Base-by-base conservation (phyloP, 2,113 vertebrate genomes). In the Podarcis muralis region DNA sequence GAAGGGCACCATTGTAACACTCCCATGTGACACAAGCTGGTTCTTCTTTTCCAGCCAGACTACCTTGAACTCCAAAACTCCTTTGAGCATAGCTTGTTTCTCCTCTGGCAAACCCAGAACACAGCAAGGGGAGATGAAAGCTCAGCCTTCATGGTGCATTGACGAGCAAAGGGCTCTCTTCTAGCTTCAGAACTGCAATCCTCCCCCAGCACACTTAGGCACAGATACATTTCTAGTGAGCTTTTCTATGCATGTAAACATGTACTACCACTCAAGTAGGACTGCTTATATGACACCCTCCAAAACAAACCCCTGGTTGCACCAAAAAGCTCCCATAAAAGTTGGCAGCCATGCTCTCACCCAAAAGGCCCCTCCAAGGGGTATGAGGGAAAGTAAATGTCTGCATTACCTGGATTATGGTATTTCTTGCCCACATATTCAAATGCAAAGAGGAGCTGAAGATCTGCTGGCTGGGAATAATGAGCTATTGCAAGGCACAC, bases 401-500 rank as follows among this genome's bases (percentile, higher is more conserved):
- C 20, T 8, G 90, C 88, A 92, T 91, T 97, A 99, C 99, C 98
- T 97, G 98, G 96, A 96, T 98, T 97, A 94, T 98, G 97, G 96
- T 98, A 99, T 87, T 97, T 97, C 91, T 97, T 97, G 82, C 98
- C 97, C 92, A 98, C 98, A 93, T 98, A 99, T 95, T 99, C 99
- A 96, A 99, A 99, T 13, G 99, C 99, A 97, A 99, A 99, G 86
- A 99, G 97, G 87, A 99, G 98, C 93, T 99, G 98, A 87, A 98
- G 97, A 96, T 99, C 99, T 0, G 99, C 98, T 89, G 99, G 99
- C 92, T 99, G 98, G 86, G 98, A 98, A 92, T 99, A 99, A 96
- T 99, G 99, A 92, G 98, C 98, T 92, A 99, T 98, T 83, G 99
- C 99, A 93, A 99, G 98, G 95, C 99, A 99, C 90, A 99, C 98